These are phyloP conservation scores for Leptosomus discolor DNA, from an alignment of 2,113 vertebrate genomes.

Conservation along the genomic window DNA sequence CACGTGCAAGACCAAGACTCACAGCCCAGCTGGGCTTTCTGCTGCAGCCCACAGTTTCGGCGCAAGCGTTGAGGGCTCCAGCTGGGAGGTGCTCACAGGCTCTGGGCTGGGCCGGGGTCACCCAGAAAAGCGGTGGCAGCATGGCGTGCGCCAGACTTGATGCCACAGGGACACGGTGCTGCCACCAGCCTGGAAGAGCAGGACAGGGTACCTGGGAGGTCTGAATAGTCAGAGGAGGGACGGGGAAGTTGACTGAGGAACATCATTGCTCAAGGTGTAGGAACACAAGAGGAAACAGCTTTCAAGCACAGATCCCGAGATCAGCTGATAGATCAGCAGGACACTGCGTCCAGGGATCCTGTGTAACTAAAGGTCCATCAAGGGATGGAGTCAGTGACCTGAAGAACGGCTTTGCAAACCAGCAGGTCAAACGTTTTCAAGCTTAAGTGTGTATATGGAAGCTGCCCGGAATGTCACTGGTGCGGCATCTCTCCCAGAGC, in stretches of 20 bases:
- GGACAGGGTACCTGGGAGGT: neutral
- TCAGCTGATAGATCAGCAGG: neutral
- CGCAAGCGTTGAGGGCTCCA: neutral
- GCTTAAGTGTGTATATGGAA: neutral
- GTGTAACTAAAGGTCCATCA: neutral
- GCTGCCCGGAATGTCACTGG: neutral
- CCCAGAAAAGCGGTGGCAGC: neutral
- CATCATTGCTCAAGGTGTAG: neutral
- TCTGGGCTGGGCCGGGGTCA: neutral
- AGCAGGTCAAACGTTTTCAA: neutral
- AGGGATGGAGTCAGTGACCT: neutral
- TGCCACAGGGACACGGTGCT: neutral
- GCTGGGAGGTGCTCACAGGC: neutral
- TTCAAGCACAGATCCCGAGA: neutral
- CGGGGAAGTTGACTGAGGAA: neutral
- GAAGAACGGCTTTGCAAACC: neutral
- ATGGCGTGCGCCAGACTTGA: neutral
- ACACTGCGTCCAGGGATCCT: neutral
- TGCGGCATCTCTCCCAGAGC: neutral
- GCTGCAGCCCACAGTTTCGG: neutral
- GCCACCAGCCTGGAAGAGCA: neutral
- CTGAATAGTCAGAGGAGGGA: neutral
- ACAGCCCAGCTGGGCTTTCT: neutral
- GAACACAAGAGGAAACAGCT: neutral
- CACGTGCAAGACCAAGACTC: neutral